Evolutionary conservation across 2,113 vertebrate genomes (phyloP).

Genomic region (Antechinus flavipes): DNA sequence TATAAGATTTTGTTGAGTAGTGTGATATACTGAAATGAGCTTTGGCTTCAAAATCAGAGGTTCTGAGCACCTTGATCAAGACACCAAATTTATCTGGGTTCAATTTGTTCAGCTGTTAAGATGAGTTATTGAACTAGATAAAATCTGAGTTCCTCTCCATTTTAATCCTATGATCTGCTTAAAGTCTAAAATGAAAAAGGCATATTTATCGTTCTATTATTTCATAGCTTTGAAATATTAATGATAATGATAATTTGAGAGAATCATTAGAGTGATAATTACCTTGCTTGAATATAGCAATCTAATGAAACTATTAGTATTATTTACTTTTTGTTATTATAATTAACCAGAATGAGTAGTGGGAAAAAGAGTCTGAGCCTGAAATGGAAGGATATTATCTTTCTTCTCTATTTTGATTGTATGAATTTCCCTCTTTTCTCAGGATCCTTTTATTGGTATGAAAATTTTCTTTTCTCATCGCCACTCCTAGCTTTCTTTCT

Average conservation of each 20-base stretch:
- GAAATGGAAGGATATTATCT: neutral
- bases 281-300: neutral
- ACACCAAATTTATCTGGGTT: neutral
- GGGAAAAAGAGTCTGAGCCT: neutral
- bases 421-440: neutral
- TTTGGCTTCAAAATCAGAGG: neutral
- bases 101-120: neutral
- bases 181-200: neutral
- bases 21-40: neutral
- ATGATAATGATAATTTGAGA: neutral
- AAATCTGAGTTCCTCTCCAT: neutral
- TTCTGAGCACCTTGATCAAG: neutral
- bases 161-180: neutral
- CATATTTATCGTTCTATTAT: neutral
- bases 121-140: neutral
- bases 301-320: neutral
- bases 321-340: neutral
- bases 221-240: neutral
- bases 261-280: neutral
- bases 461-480: neutral
- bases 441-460: neutral
- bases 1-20: neutral
- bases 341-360: neutral
- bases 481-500: neutral
- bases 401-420: neutral